These are phyloP conservation scores for Sesamia inferens DNA, from an alignment of 2,888 invertebrate species.

Conservation along the genomic window DNA sequence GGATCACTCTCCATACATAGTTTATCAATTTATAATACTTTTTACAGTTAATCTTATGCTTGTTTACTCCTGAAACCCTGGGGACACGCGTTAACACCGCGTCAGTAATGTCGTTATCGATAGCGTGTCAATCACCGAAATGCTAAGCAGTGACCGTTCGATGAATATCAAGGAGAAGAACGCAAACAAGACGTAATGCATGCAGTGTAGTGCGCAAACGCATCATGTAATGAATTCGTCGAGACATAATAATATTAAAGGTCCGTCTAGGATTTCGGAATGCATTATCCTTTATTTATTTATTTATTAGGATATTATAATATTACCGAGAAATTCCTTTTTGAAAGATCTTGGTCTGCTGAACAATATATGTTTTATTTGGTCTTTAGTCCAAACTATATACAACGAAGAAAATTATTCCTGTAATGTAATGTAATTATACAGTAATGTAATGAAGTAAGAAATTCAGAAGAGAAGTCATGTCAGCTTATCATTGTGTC, in stretches of 20 bases:
- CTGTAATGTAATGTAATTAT: background rate
- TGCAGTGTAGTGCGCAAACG: conserved; percentile 24
- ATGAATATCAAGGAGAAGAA: conserved; percentile 32
- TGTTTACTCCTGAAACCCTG: conserved; percentile 33
- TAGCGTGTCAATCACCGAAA: conserved; percentile 39
- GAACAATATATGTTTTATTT: background rate
- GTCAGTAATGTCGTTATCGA: conserved; percentile 15
- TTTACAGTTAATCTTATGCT: conserved; percentile 16
- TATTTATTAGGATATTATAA: background rate
- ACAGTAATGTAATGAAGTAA: background rate
- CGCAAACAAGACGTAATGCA: conserved; percentile 31
- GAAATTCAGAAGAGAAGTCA: conserved; percentile 4
- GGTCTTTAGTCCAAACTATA: background rate
- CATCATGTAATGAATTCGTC: conserved; percentile 27
- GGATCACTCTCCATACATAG: conserved; percentile 28
- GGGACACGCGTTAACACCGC: conserved; percentile 16
- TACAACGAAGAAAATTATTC: too few species aligned
- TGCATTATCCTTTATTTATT: conserved; percentile 8
- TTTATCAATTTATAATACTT: conserved; percentile 48
- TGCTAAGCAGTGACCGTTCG: conserved; percentile 30
- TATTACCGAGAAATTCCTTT: background rate
- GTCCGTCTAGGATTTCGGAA: conserved; percentile 16
- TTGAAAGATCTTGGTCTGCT: background rate
- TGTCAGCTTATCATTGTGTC: conserved; percentile 16
- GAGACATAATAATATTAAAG: conserved; percentile 34